Percentiles rank a stretch among this genome's conserved stretches.
phyloP scores from a whole-genome alignment of 2,797 vertebrate species.

The Sebastes itinus region DNA sequence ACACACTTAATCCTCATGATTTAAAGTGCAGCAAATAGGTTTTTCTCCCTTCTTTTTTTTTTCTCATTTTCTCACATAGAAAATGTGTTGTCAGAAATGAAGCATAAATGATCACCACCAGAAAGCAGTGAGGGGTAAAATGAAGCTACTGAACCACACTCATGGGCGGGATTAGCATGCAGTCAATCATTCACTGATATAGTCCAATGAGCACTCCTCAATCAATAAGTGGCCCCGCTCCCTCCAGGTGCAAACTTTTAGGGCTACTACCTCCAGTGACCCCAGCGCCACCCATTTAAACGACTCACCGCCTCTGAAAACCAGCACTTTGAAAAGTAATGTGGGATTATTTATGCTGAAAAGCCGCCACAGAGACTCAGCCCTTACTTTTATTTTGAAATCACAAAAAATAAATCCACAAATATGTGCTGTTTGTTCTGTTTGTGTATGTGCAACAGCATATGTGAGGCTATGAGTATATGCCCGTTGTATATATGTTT shows the following conservation, averaged over 20 bases:
- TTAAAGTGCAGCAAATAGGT: slow-evolving; percentile 77
- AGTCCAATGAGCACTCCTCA: slow-evolving; percentile 74
- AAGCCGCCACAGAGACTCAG: background rate
- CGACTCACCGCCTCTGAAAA: slow-evolving; percentile 26
- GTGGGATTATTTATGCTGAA: slow-evolving; percentile 47
- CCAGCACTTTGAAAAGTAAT: slow-evolving; percentile 27
- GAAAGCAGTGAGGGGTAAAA: slow-evolving; percentile 75
- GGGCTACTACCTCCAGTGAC: slow-evolving; percentile 54
- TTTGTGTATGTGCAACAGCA: background rate
- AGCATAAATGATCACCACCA: slow-evolving; percentile 77
- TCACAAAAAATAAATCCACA: background rate
- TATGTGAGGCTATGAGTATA: background rate
- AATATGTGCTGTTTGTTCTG: background rate
- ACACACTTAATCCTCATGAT: slow-evolving; percentile 76
- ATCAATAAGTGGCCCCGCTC: slow-evolving; percentile 72
- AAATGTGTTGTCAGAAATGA: slow-evolving; percentile 78
- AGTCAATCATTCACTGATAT: slow-evolving; percentile 79
- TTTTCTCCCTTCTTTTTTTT: slow-evolving; percentile 50
- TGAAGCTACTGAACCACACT: slow-evolving; percentile 74
- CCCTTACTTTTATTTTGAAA: slow-evolving; percentile 18
- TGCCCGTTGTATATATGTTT: background rate
- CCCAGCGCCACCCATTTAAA: slow-evolving; percentile 43
- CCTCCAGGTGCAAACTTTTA: slow-evolving; percentile 67
- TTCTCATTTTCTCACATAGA: slow-evolving; percentile 69
- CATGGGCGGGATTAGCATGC: slow-evolving; percentile 76